phyloP scores from a whole-genome alignment of 2,113 vertebrate species.

The Sceloporus undulatus region DNA sequence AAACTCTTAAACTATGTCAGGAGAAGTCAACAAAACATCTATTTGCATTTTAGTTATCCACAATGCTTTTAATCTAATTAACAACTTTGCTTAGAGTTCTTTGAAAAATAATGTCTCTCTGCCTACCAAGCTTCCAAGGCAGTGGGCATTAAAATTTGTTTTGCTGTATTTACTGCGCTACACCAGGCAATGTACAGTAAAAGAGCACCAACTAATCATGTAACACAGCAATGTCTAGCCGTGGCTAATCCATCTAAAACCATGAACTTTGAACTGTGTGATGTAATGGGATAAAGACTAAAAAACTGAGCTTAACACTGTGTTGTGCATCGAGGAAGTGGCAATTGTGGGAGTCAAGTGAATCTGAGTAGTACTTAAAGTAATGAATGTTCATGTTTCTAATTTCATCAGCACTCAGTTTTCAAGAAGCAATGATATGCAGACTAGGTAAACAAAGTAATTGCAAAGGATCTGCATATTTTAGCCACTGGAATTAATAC shows the following conservation, averaged over 20 bases:
- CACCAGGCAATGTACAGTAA: neutral
- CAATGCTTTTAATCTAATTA: neutral
- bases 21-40: neutral
- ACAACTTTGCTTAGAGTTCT: neutral
- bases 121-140: neutral
- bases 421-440: neutral
- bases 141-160: neutral
- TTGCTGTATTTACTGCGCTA: neutral
- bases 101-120: neutral
- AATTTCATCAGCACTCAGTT: neutral
- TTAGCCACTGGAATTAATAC: neutral
- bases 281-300: constrained; percentile 17
- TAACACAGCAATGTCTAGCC: neutral
- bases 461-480: neutral
- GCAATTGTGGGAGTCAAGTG: constrained; percentile 5
- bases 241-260: constrained; percentile 9
- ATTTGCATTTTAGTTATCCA: neutral
- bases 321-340: neutral
- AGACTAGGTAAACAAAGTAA: neutral
- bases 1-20: neutral
- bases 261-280: constrained; percentile 20
- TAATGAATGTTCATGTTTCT: constrained; percentile 17
- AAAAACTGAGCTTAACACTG: constrained; percentile 1
- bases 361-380: constrained; percentile 2
- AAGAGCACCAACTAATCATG: neutral